Base-by-base conservation (phyloP, 2,888 invertebrate species). In the Harpagoxenus sublaevis region DNA sequence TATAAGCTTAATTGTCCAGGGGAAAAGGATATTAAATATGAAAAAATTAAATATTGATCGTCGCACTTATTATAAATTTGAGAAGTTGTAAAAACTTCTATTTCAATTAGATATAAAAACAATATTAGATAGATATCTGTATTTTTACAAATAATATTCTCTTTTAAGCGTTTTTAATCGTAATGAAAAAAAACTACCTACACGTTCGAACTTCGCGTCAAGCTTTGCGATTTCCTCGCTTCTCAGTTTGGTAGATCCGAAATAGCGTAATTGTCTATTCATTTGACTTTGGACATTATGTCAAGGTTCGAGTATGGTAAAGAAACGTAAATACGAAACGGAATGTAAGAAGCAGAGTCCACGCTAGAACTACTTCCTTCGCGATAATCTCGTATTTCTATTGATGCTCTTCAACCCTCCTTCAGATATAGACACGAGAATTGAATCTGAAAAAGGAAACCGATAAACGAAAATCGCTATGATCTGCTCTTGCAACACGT, bases 401-500 rank as follows among this genome's bases (percentile, higher is more conserved):
- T 66, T 57, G 48, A 42, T 12, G 57, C 35, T 65, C 55, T 42
- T 79, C 39, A 65, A 53, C 23, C 35, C 10, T 28, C 23, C 35
- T 48, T 5, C n/a, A 18, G 12, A 53, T 15, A 65, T 39, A 42
- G 55, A 79, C 45, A 23, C 57, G 57, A 79, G 48, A 53, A 70
- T 78, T 79, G 10, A 12, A 57, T 45, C 39, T 18, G 6, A 51
- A 51, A 51, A 51, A 42, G 12, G 12, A 63, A 84, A 63, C 12
- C 35, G 35, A 51, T 53, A 39, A 73, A 48, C 31, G 23, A 35
- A 31, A 45, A 63, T 31, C 60, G 51, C 39, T 55, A 9, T 42
- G 65, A 60, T 42, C 73, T 83, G 73, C 70, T 55, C 51, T 78
- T 86, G 91, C 91, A 89, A 91, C 91, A 89, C 90, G 91, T 91